These are phyloP conservation scores for Lypha dubia DNA, from an alignment of 2,888 invertebrate species.

Conservation along the genomic window DNA sequence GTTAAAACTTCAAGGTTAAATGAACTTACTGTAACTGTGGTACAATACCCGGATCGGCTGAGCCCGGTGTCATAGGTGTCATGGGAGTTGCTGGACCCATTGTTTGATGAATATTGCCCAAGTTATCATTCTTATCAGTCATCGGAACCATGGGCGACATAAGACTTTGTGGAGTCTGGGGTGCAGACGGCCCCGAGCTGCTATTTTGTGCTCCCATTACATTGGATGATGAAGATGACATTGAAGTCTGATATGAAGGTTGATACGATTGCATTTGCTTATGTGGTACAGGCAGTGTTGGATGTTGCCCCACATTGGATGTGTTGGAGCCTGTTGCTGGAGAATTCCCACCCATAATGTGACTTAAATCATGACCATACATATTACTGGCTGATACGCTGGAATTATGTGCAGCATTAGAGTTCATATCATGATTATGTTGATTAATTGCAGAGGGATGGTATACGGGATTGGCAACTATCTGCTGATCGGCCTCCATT, in stretches of 20 bases:
- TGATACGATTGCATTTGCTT: slow-evolving; percentile 90
- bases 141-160: slow-evolving; percentile 91
- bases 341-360: slow-evolving; percentile 83
- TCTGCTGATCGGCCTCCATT: slow-evolving; percentile 95
- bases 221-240: slow-evolving; percentile 43
- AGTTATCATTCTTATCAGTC: slow-evolving; percentile 81
- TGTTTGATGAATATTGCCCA: slow-evolving; percentile 84
- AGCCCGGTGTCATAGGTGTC: slow-evolving; percentile 96
- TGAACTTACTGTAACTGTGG: slow-evolving; percentile 86
- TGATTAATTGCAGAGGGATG: slow-evolving; percentile 87
- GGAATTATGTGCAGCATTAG: slow-evolving; percentile 56
- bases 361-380: slow-evolving; percentile 77
- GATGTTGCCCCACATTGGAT: slow-evolving; percentile 74
- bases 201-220: slow-evolving; percentile 45
- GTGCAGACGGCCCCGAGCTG: slow-evolving; percentile 84
- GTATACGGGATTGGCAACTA: slow-evolving; percentile 91
- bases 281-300: slow-evolving; percentile 85
- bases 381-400: slow-evolving; percentile 64
- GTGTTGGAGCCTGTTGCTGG: slow-evolving; percentile 50
- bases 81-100: slow-evolving; percentile 90
- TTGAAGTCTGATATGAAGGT: slow-evolving; percentile 85
- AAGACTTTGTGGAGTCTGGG: slow-evolving; percentile 94
- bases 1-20: not conserved
- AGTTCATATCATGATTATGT: slow-evolving; percentile 74
- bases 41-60: slow-evolving; percentile 96